These are phyloP conservation scores for Eupithecia pulchellata DNA, from an alignment of 2,888 invertebrate genomes.

Conservation along the genomic window DNA sequence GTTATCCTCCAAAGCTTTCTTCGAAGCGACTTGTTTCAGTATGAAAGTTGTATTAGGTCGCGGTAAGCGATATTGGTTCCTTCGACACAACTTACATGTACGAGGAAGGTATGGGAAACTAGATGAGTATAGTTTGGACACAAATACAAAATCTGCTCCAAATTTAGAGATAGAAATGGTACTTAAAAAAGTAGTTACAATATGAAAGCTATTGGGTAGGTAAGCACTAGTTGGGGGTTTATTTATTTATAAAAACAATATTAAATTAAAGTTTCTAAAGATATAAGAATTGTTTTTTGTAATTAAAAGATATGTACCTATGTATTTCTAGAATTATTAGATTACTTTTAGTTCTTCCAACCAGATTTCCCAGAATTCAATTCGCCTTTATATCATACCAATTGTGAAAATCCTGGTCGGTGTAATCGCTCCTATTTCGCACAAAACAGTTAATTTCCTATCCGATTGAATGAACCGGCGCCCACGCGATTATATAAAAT, in stretches of 20 bases:
- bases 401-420: not conserved
- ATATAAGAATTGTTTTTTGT: too few species aligned
- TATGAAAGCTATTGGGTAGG: too few species aligned
- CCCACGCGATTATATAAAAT: conserved; percentile 35
- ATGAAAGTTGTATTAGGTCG: not conserved
- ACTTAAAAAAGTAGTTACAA: too few species aligned
- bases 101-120: not conserved
- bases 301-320: too few species aligned
- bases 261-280: too few species aligned
- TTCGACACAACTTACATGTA: not conserved
- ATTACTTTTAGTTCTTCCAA: not conserved
- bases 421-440: conserved; percentile 7
- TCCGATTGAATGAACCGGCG: conserved; percentile 27
- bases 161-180: too few species aligned
- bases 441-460: conserved; percentile 20
- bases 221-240: too few species aligned
- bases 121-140: not conserved
- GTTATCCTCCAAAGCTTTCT: not conserved
- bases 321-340: too few species aligned
- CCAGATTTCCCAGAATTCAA: not conserved
- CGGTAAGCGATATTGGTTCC: not conserved
- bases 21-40: not conserved
- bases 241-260: too few species aligned
- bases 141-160: not conserved
- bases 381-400: not conserved